A percentile compares a stretch with the other conserved stretches of the same genome.
phyloP scores from a whole-genome alignment of 2,113 vertebrate species.

The Chionomys nivalis region DNA sequence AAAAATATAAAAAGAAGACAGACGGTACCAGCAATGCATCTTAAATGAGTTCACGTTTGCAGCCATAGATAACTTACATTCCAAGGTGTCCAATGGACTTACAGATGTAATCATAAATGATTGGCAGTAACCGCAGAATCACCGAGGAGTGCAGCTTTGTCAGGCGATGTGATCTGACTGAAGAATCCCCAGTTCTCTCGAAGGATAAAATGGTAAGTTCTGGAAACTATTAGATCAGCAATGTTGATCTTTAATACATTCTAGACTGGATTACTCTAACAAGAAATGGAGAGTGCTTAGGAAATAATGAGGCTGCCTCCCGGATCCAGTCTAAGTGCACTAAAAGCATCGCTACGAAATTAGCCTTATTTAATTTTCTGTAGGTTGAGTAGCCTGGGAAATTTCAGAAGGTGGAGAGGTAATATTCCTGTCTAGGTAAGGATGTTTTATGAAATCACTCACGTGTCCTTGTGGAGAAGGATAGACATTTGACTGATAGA shows the following conservation, averaged over 20 bases:
- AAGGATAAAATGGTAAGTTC: slow-evolving; percentile 15
- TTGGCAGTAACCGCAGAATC: slow-evolving; percentile 54
- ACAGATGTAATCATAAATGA: slow-evolving; percentile 57
- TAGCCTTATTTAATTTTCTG: slow-evolving; percentile 59
- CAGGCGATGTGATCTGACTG: neutral
- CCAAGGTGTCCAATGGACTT: slow-evolving; percentile 25
- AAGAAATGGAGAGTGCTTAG: slow-evolving; percentile 43
- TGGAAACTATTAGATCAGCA: slow-evolving; percentile 42
- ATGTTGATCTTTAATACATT: slow-evolving; percentile 43
- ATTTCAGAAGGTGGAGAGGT: slow-evolving; percentile 35
- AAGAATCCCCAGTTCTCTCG: slow-evolving; percentile 31
- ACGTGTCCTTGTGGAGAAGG: neutral
- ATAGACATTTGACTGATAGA: neutral
- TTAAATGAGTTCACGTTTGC: slow-evolving; percentile 65
- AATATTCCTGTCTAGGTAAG: neutral
- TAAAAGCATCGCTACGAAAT: slow-evolving; percentile 58
- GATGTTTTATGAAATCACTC: slow-evolving; percentile 39
- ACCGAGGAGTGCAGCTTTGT: neutral
- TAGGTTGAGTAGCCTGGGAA: neutral
- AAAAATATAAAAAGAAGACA: slow-evolving; percentile 45
- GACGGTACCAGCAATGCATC: slow-evolving; percentile 49
- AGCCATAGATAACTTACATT: slow-evolving; percentile 54
- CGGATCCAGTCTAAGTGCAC: slow-evolving; percentile 20
- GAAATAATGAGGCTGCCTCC: slow-evolving; percentile 45
- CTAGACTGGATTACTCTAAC: slow-evolving; percentile 55